phyloP scores from a whole-genome alignment of 2,113 vertebrate genomes.

The Aldabrachelys gigantea region DNA sequence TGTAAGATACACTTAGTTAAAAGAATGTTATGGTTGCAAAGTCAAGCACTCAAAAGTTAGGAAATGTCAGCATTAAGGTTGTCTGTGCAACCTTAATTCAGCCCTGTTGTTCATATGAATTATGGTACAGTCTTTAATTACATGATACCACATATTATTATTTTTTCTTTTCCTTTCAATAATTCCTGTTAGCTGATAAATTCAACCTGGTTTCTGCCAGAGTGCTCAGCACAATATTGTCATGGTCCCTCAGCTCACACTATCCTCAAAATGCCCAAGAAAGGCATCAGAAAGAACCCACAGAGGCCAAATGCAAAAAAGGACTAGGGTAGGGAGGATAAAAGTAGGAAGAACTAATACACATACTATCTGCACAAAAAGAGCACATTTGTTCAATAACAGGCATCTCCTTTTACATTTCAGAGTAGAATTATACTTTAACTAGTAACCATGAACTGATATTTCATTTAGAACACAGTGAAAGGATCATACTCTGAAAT shows the following conservation, averaged over 20 bases:
- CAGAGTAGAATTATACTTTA: conserved; percentile 4
- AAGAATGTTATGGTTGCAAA: neutral
- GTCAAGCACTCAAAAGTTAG: neutral
- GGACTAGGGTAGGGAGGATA: neutral
- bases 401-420: neutral
- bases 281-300: neutral
- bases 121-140: neutral
- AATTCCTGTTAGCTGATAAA: neutral
- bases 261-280: neutral
- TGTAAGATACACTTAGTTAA: neutral
- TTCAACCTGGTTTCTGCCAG: neutral
- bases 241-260: neutral
- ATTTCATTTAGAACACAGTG: conserved; percentile 10
- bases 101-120: neutral
- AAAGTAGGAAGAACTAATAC: neutral
- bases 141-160: neutral
- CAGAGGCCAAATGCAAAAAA: neutral
- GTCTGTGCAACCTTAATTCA: neutral
- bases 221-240: neutral
- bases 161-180: neutral
- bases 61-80: neutral
- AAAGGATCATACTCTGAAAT: conserved; percentile 53
- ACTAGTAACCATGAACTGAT: conserved; percentile 34
- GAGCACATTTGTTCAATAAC: conserved; percentile 20
- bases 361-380: neutral